A percentile compares a stretch with the other conserved stretches of the same genome.
These are phyloP conservation scores for Dipodomys stephensi DNA, from an alignment of 2,113 vertebrate genomes.

Conservation along the genomic window DNA sequence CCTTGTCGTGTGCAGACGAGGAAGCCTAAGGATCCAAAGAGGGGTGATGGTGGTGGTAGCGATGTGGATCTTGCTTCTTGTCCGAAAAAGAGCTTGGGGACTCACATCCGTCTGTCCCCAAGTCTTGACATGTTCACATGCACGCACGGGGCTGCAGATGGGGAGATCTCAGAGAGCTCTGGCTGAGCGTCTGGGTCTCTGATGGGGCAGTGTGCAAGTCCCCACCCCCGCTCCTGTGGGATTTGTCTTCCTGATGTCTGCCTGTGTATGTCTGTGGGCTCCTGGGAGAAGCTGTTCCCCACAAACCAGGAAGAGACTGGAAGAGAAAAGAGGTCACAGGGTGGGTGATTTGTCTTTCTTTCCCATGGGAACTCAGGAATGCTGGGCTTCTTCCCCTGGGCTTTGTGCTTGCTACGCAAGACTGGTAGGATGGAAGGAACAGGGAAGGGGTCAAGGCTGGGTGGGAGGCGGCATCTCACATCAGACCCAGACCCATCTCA, in stretches of 20 bases:
- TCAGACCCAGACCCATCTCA: background rate
- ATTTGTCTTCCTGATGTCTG: background rate
- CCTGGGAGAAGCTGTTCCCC: background rate
- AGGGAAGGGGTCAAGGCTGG: background rate
- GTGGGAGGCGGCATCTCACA: background rate
- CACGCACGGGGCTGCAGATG: background rate
- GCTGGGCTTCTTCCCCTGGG: background rate
- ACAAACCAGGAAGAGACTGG: background rate
- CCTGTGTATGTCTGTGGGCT: background rate
- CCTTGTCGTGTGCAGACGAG: background rate
- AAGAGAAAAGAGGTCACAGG: background rate
- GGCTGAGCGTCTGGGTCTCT: rapidly evolving
- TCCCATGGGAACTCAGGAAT: conserved; percentile 44
- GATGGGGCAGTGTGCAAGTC: background rate
- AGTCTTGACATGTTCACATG: conserved; percentile 24
- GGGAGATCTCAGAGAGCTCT: background rate
- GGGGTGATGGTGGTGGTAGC: background rate
- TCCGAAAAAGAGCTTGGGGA: background rate
- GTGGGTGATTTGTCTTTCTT: conserved; percentile 22
- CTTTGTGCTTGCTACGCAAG: background rate
- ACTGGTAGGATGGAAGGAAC: background rate
- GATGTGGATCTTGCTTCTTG: background rate
- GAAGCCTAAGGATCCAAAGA: background rate
- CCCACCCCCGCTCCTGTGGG: background rate
- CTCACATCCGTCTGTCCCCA: background rate